These are phyloP conservation scores for Ictalurus furcatus DNA, from an alignment of 2,113 vertebrate genomes.

Conservation along the genomic window DNA sequence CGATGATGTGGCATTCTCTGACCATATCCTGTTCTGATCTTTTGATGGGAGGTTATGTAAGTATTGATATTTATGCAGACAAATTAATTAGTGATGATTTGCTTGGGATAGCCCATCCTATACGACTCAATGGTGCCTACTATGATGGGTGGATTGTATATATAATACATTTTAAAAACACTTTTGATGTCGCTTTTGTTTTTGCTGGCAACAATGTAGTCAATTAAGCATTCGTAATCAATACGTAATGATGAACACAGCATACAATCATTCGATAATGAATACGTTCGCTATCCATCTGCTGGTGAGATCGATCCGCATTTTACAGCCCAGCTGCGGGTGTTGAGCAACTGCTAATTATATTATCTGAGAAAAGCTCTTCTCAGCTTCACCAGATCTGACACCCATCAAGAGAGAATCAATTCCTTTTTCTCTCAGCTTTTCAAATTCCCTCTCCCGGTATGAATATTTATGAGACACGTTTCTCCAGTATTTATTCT, in stretches of 20 bases:
- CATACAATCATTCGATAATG: slow-evolving; percentile 33
- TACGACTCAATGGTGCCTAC: not conserved
- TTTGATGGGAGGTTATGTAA: slow-evolving; percentile 35
- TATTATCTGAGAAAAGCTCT: slow-evolving; percentile 61
- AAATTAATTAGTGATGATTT: slow-evolving; percentile 41
- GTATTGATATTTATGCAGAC: slow-evolving; percentile 39
- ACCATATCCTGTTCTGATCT: slow-evolving; percentile 35
- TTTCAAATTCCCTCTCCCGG: slow-evolving; percentile 55
- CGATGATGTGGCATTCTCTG: slow-evolving; percentile 37
- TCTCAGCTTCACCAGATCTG: slow-evolving; percentile 53
- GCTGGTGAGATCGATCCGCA: slow-evolving; percentile 29
- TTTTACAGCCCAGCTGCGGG: slow-evolving; percentile 55
- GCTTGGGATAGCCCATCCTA: not conserved
- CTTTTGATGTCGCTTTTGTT: not conserved
- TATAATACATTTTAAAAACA: not conserved
- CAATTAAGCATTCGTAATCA: slow-evolving; percentile 27
- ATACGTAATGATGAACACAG: slow-evolving; percentile 31
- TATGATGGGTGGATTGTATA: not conserved
- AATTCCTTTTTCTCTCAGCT: slow-evolving; percentile 48
- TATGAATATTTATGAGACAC: slow-evolving; percentile 71
- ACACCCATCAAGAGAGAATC: slow-evolving; percentile 63
- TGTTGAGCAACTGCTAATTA: slow-evolving; percentile 57
- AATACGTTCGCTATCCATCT: slow-evolving; percentile 29
- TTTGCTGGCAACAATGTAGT: slow-evolving; percentile 12
- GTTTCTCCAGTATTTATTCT: slow-evolving; percentile 69